phyloP scores from a whole-genome alignment of 2,888 invertebrate species.

The Dromius quadrimaculatus region DNA sequence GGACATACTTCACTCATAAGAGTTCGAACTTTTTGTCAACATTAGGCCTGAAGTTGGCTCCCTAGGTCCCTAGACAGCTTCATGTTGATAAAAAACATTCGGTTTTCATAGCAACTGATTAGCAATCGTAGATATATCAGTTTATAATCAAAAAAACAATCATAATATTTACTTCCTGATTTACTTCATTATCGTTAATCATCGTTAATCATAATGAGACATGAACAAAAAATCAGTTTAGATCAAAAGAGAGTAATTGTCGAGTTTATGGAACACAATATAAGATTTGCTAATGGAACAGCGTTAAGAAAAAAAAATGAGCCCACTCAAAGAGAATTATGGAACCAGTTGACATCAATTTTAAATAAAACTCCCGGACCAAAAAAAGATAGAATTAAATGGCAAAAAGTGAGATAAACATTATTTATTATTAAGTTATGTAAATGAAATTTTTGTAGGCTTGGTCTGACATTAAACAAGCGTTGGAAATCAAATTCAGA shows the following conservation, averaged over 20 bases:
- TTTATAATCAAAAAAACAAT: too few relatives aligned
- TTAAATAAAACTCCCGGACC: constrained; percentile 12
- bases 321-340: neutral
- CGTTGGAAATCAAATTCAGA: neutral
- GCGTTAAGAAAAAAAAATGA: neutral
- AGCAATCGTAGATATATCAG: too few relatives aligned
- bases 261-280: constrained; percentile 10
- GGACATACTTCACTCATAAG: too few relatives aligned
- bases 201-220: too few relatives aligned
- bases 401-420: constrained; percentile 24
- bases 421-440: neutral
- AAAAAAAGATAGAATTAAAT: constrained; percentile 12
- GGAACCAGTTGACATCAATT: constrained; percentile 6
- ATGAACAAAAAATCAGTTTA: constrained; percentile 2
- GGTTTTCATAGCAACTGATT: too few relatives aligned
- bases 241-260: constrained; percentile 14
- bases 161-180: too few relatives aligned
- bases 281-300: neutral
- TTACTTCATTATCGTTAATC: too few relatives aligned
- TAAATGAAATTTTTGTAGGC: neutral
- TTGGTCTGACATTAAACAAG: constrained; percentile 6
- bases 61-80: too few relatives aligned
- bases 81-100: too few relatives aligned
- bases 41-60: too few relatives aligned
- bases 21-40: too few relatives aligned